These are phyloP conservation scores for Athripsodes cinereus DNA, from an alignment of 2,888 invertebrate genomes.

Conservation along the genomic window DNA sequence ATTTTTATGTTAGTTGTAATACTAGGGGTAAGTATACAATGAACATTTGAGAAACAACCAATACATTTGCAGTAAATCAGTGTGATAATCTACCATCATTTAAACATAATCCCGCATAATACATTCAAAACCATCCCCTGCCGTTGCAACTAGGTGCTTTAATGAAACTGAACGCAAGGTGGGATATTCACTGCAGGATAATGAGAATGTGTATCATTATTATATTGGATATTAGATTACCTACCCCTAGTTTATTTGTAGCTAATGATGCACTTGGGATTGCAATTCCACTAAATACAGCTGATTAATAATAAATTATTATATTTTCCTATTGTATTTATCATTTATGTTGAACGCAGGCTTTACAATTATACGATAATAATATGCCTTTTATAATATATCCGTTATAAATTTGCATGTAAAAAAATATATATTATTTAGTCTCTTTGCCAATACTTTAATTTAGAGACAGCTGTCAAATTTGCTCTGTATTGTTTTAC, in stretches of 20 bases:
- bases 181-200: neutral
- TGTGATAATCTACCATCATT: slow-evolving; percentile 8
- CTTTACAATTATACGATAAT: too few relatives aligned
- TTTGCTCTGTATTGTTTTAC: too few relatives aligned
- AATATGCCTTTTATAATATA: too few relatives aligned
- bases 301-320: slow-evolving; percentile 18
- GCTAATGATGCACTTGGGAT: slow-evolving; percentile 13
- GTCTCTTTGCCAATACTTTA: too few relatives aligned
- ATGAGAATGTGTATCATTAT: neutral
- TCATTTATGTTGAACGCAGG: too few relatives aligned
- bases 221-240: neutral
- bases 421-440: too few relatives aligned
- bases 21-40: too few relatives aligned
- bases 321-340: too few relatives aligned
- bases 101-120: neutral
- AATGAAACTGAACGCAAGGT: neutral
- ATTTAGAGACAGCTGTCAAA: too few relatives aligned
- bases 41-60: neutral
- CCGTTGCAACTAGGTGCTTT: neutral
- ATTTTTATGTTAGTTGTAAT: too few relatives aligned
- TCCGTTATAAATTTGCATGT: too few relatives aligned
- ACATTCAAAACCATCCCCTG: neutral
- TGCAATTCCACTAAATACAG: neutral
- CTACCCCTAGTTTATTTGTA: neutral
- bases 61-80: slow-evolving; percentile 13